Evolutionary conservation across 2,797 vertebrate genomes (phyloP).

Genomic region (Anabacerthia variegaticeps): DNA sequence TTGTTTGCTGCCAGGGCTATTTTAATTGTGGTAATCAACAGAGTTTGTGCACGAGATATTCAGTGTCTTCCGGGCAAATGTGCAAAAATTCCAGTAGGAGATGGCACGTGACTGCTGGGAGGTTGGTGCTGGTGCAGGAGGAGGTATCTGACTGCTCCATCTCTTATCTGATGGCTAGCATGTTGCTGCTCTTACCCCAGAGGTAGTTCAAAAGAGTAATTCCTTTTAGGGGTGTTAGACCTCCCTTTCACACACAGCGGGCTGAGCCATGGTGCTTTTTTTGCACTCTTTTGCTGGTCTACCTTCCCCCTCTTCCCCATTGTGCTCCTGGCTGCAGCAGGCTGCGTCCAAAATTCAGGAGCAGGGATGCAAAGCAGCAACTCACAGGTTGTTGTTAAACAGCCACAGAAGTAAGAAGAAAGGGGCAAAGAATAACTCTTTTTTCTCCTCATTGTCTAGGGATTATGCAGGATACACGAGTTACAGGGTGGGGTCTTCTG

Average conservation of each 20-base stretch:
- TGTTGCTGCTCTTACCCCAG: background rate
- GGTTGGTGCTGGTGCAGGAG: background rate
- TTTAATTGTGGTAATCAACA: background rate
- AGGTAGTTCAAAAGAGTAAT: background rate
- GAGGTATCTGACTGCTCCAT: background rate
- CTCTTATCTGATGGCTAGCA: slow-evolving; percentile 1
- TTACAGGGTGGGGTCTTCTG: background rate
- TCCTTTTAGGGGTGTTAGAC: background rate
- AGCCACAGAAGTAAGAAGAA: background rate
- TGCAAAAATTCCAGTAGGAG: background rate
- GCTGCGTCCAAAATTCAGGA: background rate
- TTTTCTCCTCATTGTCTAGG: background rate
- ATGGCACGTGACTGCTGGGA: background rate
- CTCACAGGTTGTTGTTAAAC: background rate
- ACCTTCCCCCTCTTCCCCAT: background rate
- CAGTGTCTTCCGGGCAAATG: background rate
- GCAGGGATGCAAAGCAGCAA: background rate
- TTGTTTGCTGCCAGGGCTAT: background rate
- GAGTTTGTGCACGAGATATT: background rate
- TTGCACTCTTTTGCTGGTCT: background rate
- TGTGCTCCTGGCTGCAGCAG: fast-evolving
- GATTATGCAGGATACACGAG: background rate
- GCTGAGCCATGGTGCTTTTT: background rate
- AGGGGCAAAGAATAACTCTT: background rate
- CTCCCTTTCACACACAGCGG: background rate